Evolutionary conservation across 2,113 vertebrate genomes (phyloP), one percentile per base, ranked within the genome.

Genomic region (Ctenodactylus gundi): DNA sequence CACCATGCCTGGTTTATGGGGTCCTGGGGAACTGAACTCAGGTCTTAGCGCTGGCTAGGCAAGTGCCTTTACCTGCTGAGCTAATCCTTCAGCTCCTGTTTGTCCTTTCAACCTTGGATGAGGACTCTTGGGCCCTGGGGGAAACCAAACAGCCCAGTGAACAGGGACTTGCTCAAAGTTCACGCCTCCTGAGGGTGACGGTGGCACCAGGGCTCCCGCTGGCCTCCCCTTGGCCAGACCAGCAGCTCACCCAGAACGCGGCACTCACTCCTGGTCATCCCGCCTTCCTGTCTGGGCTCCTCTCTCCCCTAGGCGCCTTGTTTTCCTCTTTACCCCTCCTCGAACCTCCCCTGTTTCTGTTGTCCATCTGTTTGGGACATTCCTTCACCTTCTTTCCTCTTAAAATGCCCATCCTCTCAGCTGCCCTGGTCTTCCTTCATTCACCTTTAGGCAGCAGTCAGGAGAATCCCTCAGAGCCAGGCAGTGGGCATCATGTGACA

Each of bases 21-120:
- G n/a, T n/a, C n/a, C n/a, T n/a, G n/a, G n/a, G n/a, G n/a, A n/a
- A n/a, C n/a, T n/a, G n/a, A n/a, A n/a, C n/a, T n/a, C n/a, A n/a
- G n/a, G n/a, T n/a, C n/a, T n/a, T n/a, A n/a, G n/a, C n/a, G n/a
- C n/a, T n/a, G n/a, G n/a, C n/a, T n/a, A n/a, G n/a, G n/a, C n/a
- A n/a, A n/a, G n/a, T n/a, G n/a, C n/a, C n/a, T n/a, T n/a, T n/a
- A n/a, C n/a, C n/a, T n/a, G n/a, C n/a, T n/a, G n/a, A n/a, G n/a
- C n/a, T n/a, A n/a, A n/a, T n/a, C n/a, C n/a, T n/a, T n/a, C n/a
- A n/a, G n/a, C n/a, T n/a, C n/a, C n/a, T n/a, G 10, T 31, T 34
- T 53, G 25, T 58, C 51, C 68, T 29, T 31, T 3, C 0, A 17
- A 4, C 27, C 23, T 55, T 4, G 11, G 17, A n/a, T 2, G 0